phyloP scores from a whole-genome alignment of 2,888 invertebrate genomes.

The Drepana falcataria region DNA sequence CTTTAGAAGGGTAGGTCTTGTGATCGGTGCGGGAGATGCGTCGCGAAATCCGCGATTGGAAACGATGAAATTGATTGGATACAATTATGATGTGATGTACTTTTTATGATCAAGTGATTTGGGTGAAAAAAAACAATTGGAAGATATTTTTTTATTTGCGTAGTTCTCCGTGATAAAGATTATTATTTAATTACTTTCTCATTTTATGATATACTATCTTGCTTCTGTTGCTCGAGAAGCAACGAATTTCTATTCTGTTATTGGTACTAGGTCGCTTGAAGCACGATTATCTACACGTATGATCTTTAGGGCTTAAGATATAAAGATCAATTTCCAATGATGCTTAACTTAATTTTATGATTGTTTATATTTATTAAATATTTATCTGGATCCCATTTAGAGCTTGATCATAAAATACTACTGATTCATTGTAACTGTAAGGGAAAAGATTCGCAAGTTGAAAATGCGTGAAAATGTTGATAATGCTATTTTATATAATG shows the following conservation, averaged over 20 bases:
- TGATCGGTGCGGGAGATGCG: not conserved
- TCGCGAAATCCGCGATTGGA: not conserved
- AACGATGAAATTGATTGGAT: not conserved
- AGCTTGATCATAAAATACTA: not conserved
- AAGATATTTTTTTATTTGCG: not conserved
- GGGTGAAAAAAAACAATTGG: too few species aligned
- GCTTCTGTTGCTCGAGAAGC: too few species aligned
- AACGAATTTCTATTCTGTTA: too few species aligned
- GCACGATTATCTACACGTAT: too few species aligned
- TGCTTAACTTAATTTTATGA: too few species aligned
- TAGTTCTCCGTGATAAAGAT: too few species aligned
- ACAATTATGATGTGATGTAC: not conserved
- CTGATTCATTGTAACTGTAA: not conserved
- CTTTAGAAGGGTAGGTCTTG: not conserved
- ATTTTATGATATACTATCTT: too few species aligned
- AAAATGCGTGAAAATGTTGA: conserved; percentile 12
- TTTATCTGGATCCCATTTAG: not conserved
- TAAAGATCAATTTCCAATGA: too few species aligned
- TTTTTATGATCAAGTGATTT: not conserved
- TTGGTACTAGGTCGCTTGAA: too few species aligned
- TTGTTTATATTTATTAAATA: too few species aligned
- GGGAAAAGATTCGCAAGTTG: not conserved
- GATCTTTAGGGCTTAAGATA: too few species aligned
- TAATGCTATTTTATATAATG: conserved; percentile 17
- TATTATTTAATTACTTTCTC: too few species aligned